Evolutionary conservation across 23 tunicate genomes (phyloP), one percentile per base, ranked within the genome.

Genomic region (Halocynthia roretzi): DNA sequence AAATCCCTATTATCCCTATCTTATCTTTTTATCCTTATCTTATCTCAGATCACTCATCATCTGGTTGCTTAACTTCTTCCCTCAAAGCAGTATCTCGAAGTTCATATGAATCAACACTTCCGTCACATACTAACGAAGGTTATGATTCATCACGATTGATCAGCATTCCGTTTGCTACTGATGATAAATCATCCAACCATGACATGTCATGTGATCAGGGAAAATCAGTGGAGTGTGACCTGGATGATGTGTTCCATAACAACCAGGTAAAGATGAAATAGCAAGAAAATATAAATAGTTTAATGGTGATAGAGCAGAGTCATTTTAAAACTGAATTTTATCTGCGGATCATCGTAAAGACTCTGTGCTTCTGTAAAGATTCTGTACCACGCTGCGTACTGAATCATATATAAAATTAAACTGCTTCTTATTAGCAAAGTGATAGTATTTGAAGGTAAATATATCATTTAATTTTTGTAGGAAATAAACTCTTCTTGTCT

Each of bases 61-160:
- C 87, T 10, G 77, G 77, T 48, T 83, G 82, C 53, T 55, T 83
- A 21, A 83, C 77, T 10, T 51, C 77, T 14, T 71, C 84, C 9
- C 65, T 85, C 58, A 56, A 80, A 23, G 84, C 84, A 7, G 84
- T 80, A n/a, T 67, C 75, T 20, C 65, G 83, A 8, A 40, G 22
- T 60, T 84, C 88, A 22, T 77, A 54, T 15, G 81, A 71, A 7
- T 84, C 88, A 49, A 50, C 88, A 0, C 49, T 73, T 18, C 62
- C 85, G 21, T 61, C 86, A 17, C 58, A 40, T 65, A 65, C 48
- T 5, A 48, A 65, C 2, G 44, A 31, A 31, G 44, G 44, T 31
- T 31, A 31, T 4, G 44, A 31, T 31, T 31, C 44, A 4, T 31
- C 44, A 31, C 70, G 70, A 15, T 15, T 65, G 70, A 15, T 65